phyloP scores from a whole-genome alignment of 2,797 vertebrate genomes.

The Gorsachius magnificus region DNA sequence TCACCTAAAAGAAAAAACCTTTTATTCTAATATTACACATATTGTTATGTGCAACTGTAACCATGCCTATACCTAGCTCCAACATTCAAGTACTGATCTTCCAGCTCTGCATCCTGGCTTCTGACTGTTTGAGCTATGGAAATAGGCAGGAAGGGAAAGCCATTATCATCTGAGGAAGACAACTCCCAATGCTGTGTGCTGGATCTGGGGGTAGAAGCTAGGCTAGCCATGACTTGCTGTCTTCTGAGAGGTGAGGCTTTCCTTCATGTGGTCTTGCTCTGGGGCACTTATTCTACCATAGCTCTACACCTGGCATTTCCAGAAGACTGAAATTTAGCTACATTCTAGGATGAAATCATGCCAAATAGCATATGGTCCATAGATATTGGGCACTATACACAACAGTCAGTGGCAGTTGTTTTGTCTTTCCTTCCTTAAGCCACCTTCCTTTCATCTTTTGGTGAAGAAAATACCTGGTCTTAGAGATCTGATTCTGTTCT shows the following conservation, averaged over 20 bases:
- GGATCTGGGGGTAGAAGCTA: background rate
- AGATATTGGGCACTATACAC: background rate
- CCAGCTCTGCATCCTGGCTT: background rate
- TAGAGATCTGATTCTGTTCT: background rate
- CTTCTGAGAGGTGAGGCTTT: background rate
- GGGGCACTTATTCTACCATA: background rate
- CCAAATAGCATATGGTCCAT: rapidly evolving
- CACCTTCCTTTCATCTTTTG: background rate
- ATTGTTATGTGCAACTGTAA: background rate
- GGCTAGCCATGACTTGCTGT: background rate
- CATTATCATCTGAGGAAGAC: background rate
- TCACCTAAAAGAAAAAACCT: background rate
- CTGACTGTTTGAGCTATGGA: background rate
- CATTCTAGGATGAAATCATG: background rate
- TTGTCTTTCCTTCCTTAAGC: background rate
- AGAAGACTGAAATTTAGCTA: background rate
- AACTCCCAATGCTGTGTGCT: background rate
- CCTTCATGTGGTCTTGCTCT: background rate
- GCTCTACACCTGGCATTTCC: background rate
- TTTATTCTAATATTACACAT: background rate
- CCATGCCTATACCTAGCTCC: background rate
- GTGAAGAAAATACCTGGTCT: background rate
- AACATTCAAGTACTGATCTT: background rate
- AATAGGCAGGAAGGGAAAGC: background rate
- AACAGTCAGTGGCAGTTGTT: background rate